A percentile compares a stretch with the other conserved stretches of the same genome.
Conservation (phyloP, 2,797 vertebrate genomes). For the Meriones psammophilus region DNA sequence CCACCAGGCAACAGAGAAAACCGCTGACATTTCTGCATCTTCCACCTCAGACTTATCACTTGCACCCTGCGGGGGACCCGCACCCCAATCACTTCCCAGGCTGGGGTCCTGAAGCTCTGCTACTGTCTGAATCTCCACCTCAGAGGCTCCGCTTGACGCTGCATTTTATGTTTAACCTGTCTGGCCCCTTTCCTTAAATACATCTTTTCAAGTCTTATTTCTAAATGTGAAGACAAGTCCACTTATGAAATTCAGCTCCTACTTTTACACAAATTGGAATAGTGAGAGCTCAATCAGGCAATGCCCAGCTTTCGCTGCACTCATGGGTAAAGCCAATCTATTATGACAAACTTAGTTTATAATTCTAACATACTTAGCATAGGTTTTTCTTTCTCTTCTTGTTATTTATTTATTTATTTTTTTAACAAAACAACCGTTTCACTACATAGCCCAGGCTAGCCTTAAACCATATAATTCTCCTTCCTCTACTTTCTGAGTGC, state of each 20-base stretch:
- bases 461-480: not conserved
- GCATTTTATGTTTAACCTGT: slow-evolving; percentile 26
- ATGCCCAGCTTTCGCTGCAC: not conserved
- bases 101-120: not conserved
- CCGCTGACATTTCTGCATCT: not conserved
- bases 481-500: not conserved
- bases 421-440: not conserved
- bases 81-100: rapidly evolving
- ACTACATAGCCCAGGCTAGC: not conserved
- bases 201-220: slow-evolving; percentile 19
- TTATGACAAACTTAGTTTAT: slow-evolving; percentile 39
- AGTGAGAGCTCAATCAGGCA: not conserved
- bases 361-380: not conserved
- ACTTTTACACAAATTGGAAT: not conserved
- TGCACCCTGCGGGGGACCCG: not conserved
- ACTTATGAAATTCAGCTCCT: slow-evolving; percentile 8
- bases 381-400: not conserved
- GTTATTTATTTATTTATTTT: too few species aligned
- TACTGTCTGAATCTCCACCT: not conserved
- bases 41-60: not conserved
- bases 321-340: not conserved
- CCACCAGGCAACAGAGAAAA: too few species aligned
- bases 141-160: not conserved
- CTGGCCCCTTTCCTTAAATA: not conserved
- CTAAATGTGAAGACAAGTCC: slow-evolving; percentile 21